These are phyloP conservation scores for Diadegma fenestrale DNA, from an alignment of 2,888 invertebrate species.

Conservation along the genomic window DNA sequence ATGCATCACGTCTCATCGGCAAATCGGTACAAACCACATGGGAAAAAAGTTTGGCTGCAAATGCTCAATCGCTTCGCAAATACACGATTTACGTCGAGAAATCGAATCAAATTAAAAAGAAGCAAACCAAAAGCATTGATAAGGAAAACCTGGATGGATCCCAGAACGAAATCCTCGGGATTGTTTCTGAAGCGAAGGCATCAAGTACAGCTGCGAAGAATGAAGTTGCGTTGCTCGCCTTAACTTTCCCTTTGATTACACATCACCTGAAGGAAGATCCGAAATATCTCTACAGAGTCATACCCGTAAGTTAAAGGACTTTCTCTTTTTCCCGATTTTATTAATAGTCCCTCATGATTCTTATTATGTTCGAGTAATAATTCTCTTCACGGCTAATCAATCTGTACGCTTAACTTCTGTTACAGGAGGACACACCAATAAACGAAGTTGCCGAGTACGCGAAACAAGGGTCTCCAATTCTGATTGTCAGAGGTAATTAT, in stretches of 20 bases:
- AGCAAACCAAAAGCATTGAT: neutral
- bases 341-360: neutral
- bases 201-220: constrained; percentile 3
- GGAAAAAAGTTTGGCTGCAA: constrained; percentile 6
- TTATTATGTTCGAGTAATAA: neutral
- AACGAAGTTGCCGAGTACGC: neutral
- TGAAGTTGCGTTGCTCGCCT: constrained; percentile 2
- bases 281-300: neutral
- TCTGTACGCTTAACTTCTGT: neutral
- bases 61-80: constrained; percentile 1
- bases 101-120: constrained; percentile 5
- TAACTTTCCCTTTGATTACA: constrained; percentile 19
- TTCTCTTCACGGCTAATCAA: neutral
- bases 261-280: constrained; percentile 10
- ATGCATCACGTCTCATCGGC: constrained; percentile 27
- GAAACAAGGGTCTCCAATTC: constrained; percentile 4
- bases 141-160: neutral
- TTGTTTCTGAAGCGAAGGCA: constrained; percentile 2
- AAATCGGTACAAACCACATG: constrained; percentile 6
- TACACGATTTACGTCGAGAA: constrained; percentile 1
- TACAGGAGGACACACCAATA: neutral
- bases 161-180: neutral
- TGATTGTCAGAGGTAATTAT: constrained; percentile 14
- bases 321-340: neutral
- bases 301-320: constrained; percentile 4